phyloP scores from a whole-genome alignment of 30 jellyfish, hydroid and myxozoan genomes.

The Turritopsis rubra region DNA sequence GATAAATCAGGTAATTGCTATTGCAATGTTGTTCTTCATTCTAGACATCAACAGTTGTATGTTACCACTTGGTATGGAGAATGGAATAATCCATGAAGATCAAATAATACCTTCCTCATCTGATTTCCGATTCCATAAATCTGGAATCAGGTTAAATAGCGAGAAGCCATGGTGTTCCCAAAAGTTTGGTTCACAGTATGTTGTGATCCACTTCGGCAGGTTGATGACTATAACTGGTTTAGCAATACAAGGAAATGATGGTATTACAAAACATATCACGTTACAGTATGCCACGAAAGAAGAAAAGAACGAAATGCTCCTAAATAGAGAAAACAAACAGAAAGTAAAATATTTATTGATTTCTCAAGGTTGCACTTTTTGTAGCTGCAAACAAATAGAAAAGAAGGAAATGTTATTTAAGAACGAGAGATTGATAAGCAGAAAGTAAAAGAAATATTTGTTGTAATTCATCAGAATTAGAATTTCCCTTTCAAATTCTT shows the following conservation, averaged over 20 bases:
- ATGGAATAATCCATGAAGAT: not conserved
- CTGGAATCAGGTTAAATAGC: not conserved
- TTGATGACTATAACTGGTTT: not conserved
- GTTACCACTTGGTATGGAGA: not conserved
- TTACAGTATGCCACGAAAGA: not conserved
- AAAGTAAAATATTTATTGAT: not conserved
- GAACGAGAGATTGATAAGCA: too few relatives aligned
- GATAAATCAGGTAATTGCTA: too few relatives aligned
- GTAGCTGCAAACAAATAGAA: not conserved
- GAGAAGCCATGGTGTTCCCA: not conserved
- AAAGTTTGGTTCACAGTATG: not conserved
- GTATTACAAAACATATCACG: not conserved
- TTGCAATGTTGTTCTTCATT: not conserved
- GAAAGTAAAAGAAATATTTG: too few relatives aligned
- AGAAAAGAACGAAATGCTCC: not conserved
- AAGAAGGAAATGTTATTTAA: too few relatives aligned
- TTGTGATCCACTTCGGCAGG: not conserved
- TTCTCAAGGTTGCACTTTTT: not conserved
- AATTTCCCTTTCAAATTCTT: too few relatives aligned
- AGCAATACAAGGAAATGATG: not conserved
- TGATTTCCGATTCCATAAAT: not conserved
- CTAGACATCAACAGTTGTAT: not conserved
- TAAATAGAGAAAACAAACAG: not conserved
- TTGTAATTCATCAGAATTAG: too few relatives aligned
- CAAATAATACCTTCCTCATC: not conserved